phyloP scores from a whole-genome alignment of 2,113 vertebrate species.

The Nasalis larvatus region DNA sequence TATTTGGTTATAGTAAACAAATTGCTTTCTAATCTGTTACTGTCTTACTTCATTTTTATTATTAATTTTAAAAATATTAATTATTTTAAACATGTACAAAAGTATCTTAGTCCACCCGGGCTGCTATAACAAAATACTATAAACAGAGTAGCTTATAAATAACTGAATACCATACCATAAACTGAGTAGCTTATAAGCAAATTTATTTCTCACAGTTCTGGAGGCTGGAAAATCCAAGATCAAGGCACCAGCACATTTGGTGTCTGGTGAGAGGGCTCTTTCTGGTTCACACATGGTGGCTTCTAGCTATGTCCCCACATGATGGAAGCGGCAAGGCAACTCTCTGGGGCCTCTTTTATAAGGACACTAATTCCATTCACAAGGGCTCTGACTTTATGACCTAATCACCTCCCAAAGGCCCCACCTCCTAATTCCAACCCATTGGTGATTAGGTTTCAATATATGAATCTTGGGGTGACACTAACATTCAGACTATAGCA shows the following conservation, averaged over 20 bases:
- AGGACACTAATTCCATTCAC: neutral
- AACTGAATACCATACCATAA: neutral
- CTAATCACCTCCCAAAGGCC: neutral
- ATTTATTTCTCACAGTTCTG: neutral
- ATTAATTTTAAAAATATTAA: slow-evolving; percentile 21
- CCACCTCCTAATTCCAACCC: neutral
- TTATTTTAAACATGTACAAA: neutral
- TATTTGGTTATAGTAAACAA: neutral
- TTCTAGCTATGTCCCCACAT: neutral
- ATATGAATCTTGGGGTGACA: neutral
- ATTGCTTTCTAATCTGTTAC: neutral
- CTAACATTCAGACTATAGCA: neutral
- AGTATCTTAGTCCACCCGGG: neutral
- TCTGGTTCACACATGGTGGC: neutral
- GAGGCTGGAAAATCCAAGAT: neutral
- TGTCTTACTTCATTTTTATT: slow-evolving; percentile 11
- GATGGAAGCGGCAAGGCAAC: neutral
- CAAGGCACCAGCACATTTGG: neutral
- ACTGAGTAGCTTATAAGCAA: neutral
- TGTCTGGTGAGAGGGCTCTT: neutral
- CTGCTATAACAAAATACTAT: neutral
- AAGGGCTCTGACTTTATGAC: neutral
- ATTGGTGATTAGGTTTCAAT: neutral
- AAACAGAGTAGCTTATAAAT: neutral
- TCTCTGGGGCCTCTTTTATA: neutral